Evolutionary conservation across 2,888 invertebrate species (phyloP).

Genomic region (Cephus rjabovi): DNA sequence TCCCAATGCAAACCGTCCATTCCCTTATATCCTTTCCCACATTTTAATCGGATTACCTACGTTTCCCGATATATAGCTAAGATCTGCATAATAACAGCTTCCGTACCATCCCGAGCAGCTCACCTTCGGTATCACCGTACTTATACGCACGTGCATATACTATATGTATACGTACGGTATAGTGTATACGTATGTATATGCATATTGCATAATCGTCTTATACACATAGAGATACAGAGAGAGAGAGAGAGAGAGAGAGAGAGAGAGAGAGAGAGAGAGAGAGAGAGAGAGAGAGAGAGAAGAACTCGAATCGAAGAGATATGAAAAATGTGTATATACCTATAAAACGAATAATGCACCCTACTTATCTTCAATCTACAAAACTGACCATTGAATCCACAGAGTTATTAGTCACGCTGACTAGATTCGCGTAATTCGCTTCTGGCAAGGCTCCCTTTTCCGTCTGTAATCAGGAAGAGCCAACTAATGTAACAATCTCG

Average conservation of each 20-base stretch:
- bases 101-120: background rate
- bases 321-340: background rate
- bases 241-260: background rate
- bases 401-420: conserved; percentile 60
- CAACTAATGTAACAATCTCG: background rate
- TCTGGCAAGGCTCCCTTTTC: background rate
- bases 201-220: background rate
- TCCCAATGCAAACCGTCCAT: background rate
- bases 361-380: background rate
- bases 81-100: conserved; percentile 39
- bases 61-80: conserved; percentile 37
- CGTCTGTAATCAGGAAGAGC: background rate
- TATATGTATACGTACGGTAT: background rate
- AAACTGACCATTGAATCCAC: conserved; percentile 35
- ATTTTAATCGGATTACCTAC: conserved; percentile 48
- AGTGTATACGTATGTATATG: background rate
- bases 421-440: conserved; percentile 28
- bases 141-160: background rate
- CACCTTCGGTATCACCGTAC: background rate
- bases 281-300: background rate
- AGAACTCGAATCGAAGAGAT: background rate
- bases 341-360: background rate
- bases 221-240: background rate
- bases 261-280: background rate
- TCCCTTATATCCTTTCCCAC: conserved; percentile 38